Evolutionary conservation across 2,888 invertebrate genomes (phyloP).

Genomic region (Drosophila kokeensis): DNA sequence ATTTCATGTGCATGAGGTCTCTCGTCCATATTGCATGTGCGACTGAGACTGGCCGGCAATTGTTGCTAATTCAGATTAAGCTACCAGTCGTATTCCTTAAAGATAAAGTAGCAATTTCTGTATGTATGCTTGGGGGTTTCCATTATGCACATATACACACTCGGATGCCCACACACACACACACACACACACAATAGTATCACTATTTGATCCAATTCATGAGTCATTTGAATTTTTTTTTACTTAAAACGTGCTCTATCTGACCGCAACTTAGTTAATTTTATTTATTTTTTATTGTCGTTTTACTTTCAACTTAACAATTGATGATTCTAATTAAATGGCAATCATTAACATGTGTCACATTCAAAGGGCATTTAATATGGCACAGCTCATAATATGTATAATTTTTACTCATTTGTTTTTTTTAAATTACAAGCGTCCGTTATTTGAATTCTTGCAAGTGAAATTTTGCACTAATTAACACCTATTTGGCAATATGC

Average conservation of each 20-base stretch:
- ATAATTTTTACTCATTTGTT: background rate
- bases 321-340: too few relatives aligned
- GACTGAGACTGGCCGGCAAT: slow-evolving; percentile 43
- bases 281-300: slow-evolving; percentile 1
- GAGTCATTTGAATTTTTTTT: slow-evolving; percentile 50
- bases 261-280: slow-evolving; percentile 7
- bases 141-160: slow-evolving; percentile 15
- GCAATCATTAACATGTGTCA: background rate
- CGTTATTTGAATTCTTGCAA: background rate
- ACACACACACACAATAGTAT: slow-evolving; percentile 13
- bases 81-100: slow-evolving; percentile 17
- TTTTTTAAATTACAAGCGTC: background rate
- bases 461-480: background rate
- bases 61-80: slow-evolving; percentile 16
- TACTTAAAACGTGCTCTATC: slow-evolving; percentile 60
- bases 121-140: slow-evolving; percentile 42
- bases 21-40: slow-evolving; percentile 56
- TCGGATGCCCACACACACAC: background rate
- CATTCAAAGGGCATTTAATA: background rate
- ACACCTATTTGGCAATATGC: background rate
- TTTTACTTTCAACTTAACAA: background rate
- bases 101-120: slow-evolving; percentile 56
- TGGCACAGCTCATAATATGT: background rate
- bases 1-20: slow-evolving; percentile 62
- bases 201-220: slow-evolving; percentile 39